Base-by-base conservation (phyloP, 2,888 invertebrate species). In the Calephelis perditalis region DNA sequence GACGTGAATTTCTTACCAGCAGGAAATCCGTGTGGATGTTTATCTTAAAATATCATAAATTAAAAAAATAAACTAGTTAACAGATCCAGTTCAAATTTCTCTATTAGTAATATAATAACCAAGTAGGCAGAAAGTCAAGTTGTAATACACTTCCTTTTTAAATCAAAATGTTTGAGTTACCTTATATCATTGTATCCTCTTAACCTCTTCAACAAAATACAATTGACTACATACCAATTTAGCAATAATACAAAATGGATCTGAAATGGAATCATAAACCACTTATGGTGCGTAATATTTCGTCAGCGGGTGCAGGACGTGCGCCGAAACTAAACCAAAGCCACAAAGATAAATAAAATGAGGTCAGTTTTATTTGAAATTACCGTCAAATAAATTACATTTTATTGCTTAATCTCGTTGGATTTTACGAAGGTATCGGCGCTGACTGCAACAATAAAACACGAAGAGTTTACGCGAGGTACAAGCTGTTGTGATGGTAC, bases 331-430 rank as follows among this genome's bases (percentile, higher is more conserved):
- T 49, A 84, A 86, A 81, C 86, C 86, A 85, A 88, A 88, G 88
- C 88, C 89, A 84, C 88, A 78, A 78, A 83, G 85, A 84, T 87
- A 90, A 89, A 88, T 87, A 89, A 82, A 87, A 87, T 86, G 84
- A 88, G 88, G 76, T 77, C 85, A 86, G 87, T 85, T 89, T 88
- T 88, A 87, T 90, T 88, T 88, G 86, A 87, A 89, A 90, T 89
- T 88, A 90, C 90, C 89, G 87, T 89, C 88, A 86, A 86, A 90
- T 90, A 90, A 90, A 90, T 90, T 90, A 89, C 87, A 78, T 89
- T 90, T 90, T 90, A 90, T 90, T 90, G 86, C 89, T 90, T 89
- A 90, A 90, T 90, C 88, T 88, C 79, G 89, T 89, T 89, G 86
- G 86, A 78, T 89, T 89, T 89, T 90, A 89, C 89, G 87, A 88